Conservation (phyloP, 2,888 invertebrate genomes). For the Hoplodrina ambigua region DNA sequence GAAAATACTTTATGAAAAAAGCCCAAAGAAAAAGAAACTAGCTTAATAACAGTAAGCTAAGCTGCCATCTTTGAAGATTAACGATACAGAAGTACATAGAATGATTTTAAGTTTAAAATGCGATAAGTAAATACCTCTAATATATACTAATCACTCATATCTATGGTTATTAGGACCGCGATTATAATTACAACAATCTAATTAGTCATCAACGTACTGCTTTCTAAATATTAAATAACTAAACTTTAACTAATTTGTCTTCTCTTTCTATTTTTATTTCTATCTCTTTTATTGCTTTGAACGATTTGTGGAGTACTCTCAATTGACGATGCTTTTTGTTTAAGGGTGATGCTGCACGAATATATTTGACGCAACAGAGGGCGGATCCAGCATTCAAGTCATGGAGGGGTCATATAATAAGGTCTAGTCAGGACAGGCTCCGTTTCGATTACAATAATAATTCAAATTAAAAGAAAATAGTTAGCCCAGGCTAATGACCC, state of each 20-base stretch:
- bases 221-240: slow-evolving; percentile 42
- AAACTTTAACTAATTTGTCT: slow-evolving; percentile 17
- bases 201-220: slow-evolving; percentile 4
- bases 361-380: slow-evolving; percentile 5
- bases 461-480: too few species aligned
- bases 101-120: background rate
- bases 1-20: slow-evolving; percentile 9
- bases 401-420: too few species aligned
- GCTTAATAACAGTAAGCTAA: background rate
- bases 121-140: slow-evolving; percentile 24
- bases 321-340: background rate
- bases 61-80: slow-evolving; percentile 8
- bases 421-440: too few species aligned
- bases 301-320: background rate
- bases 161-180: slow-evolving; percentile 31
- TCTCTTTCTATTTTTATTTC: slow-evolving; percentile 19
- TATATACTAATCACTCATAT: slow-evolving; percentile 1
- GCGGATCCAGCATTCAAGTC: too few species aligned
- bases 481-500: too few species aligned
- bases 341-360: background rate
- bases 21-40: slow-evolving; percentile 11
- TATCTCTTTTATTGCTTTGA: slow-evolving; percentile 32
- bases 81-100: background rate
- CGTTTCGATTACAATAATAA: too few species aligned
- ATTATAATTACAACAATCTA: slow-evolving; percentile 22